Evolutionary conservation across 2,113 vertebrate species (phyloP).

Genomic region (Rhinoptilus africanus): DNA sequence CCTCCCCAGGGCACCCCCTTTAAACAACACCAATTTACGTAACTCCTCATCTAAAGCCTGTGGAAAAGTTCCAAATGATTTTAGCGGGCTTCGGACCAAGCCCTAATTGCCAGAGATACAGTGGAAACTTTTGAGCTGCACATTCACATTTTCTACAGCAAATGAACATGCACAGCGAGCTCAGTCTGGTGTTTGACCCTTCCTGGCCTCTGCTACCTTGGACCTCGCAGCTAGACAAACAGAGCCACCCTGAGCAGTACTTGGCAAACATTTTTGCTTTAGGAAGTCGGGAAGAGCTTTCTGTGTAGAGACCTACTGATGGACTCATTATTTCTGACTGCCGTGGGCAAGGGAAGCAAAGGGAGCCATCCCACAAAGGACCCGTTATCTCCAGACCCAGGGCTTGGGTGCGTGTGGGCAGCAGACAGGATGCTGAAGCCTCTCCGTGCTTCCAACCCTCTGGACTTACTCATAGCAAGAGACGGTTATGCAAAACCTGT

Average conservation of each 20-base stretch:
- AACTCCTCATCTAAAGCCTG: background rate
- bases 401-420: background rate
- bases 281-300: slow-evolving; percentile 12
- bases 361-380: background rate
- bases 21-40: background rate
- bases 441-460: background rate
- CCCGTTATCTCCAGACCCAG: background rate
- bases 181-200: background rate
- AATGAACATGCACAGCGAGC: background rate
- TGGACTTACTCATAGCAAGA: background rate
- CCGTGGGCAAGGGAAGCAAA: background rate
- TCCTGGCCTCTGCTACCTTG: background rate
- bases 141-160: background rate
- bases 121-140: slow-evolving; percentile 22
- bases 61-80: slow-evolving; percentile 1
- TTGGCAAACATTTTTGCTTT: slow-evolving; percentile 17
- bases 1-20: background rate
- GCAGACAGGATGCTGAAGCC: background rate
- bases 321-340: slow-evolving; percentile 1
- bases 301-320: background rate
- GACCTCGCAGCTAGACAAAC: background rate
- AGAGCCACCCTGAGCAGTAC: background rate
- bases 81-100: background rate
- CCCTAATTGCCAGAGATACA: background rate
- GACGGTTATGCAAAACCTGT: background rate